Conservation (phyloP, 2,113 vertebrate genomes). For the Pangasianodon hypophthalmus region DNA sequence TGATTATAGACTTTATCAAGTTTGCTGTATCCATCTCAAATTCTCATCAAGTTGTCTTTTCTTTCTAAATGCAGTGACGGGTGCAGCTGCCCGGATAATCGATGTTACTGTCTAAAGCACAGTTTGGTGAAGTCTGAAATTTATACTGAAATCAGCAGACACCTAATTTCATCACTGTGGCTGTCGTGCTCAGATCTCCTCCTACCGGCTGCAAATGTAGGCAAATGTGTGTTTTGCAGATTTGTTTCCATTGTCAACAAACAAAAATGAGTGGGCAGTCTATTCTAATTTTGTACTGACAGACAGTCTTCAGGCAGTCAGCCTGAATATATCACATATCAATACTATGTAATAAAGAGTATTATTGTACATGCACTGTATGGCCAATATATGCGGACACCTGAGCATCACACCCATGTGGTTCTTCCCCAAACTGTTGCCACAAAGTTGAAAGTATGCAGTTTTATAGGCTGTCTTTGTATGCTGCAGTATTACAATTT, state of each 20-base stretch:
- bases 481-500: no score
- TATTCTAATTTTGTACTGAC: neutral
- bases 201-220: neutral
- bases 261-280: neutral
- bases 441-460: no score
- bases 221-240: conserved; percentile 22
- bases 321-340: neutral
- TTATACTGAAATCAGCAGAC: conserved; percentile 4
- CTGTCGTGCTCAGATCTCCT: neutral
- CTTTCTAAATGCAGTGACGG: neutral
- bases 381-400: neutral
- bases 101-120: neutral
- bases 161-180: neutral
- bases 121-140: neutral
- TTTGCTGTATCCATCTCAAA: conserved; percentile 58
- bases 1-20: conserved; percentile 61
- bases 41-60: neutral
- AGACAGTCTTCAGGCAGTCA: neutral
- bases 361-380: neutral
- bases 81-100: neutral
- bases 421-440: neutral
- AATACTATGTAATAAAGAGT: neutral
- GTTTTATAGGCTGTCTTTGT: no score
- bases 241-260: conserved; percentile 4
- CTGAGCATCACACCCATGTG: neutral